Percentiles rank a stretch among this genome's conserved stretches.
Conservation (phyloP, 2,113 vertebrate species). For the Plecotus auritus region DNA sequence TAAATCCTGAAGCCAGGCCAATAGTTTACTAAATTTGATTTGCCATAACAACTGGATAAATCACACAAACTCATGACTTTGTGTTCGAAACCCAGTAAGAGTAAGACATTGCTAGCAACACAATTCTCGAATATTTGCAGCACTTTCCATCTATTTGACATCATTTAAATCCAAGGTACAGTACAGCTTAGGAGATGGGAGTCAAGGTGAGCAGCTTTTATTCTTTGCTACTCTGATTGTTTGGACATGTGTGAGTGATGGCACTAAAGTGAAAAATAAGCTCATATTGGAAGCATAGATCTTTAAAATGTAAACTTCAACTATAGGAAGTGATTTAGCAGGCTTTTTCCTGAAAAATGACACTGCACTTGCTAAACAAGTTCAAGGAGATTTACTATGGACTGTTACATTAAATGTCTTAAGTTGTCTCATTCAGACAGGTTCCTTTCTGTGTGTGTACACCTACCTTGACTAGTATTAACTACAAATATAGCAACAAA, state of each 20-base stretch:
- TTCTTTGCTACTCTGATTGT: neutral
- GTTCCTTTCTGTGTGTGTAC: neutral
- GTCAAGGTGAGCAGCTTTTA: neutral
- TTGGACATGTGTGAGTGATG: neutral
- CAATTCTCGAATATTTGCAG: neutral
- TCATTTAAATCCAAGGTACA: slow-evolving; percentile 12
- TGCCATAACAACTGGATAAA: slow-evolving; percentile 47
- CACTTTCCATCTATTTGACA: slow-evolving; percentile 35
- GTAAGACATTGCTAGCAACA: slow-evolving; percentile 34
- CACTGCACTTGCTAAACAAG: neutral
- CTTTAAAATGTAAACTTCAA: neutral
- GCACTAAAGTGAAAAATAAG: neutral
- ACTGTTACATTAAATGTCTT: neutral
- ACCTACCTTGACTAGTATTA: neutral
- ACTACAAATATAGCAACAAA: neutral
- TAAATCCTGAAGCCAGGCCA: slow-evolving; percentile 37
- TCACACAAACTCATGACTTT: slow-evolving; percentile 5
- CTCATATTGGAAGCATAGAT: neutral
- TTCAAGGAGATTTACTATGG: neutral
- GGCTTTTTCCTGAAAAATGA: neutral
- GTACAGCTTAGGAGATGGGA: neutral
- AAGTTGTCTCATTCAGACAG: neutral
- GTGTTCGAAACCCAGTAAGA: neutral
- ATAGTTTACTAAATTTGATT: slow-evolving; percentile 58
- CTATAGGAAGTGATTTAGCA: neutral